Evolutionary conservation across 2,888 invertebrate genomes (phyloP).

Genomic region (Thumatha senex): DNA sequence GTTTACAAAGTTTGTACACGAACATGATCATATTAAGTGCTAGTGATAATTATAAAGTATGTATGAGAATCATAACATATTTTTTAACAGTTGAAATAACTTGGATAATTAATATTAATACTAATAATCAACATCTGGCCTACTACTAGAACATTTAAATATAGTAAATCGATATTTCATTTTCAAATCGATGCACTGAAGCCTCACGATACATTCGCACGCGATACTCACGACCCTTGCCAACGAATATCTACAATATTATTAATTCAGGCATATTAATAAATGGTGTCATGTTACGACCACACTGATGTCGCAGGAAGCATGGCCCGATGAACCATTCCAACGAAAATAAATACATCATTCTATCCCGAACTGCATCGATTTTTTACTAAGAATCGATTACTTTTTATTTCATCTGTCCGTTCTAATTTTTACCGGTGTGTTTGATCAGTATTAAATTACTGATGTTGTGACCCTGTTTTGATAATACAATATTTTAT

Average conservation of each 20-base stretch:
- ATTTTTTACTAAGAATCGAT: conserved; percentile 61
- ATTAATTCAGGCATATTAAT: conserved; percentile 81
- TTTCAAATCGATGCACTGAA: conserved; percentile 69
- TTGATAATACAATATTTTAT: conserved; percentile 45
- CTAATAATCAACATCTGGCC: conserved; percentile 21
- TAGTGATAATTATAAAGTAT: too few species aligned
- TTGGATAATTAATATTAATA: too few species aligned
- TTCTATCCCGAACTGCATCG: conserved; percentile 58
- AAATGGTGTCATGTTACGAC: conserved; percentile 78
- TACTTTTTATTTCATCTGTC: conserved; percentile 62
- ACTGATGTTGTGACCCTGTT: conserved; percentile 51
- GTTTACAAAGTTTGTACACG: too few species aligned
- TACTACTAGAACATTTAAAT: conserved; percentile 33
- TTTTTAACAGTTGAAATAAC: too few species aligned
- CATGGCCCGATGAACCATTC: conserved; percentile 73
- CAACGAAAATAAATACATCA: conserved; percentile 73
- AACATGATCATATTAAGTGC: too few species aligned
- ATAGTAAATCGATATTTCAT: conserved; percentile 72
- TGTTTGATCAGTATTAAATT: conserved; percentile 47
- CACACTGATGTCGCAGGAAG: conserved; percentile 81
- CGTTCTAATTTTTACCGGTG: conserved; percentile 42
- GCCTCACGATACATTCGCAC: conserved; percentile 79
- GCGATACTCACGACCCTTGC: conserved; percentile 68
- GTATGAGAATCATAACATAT: too few species aligned
- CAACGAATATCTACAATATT: conserved; percentile 76